phyloP scores from a whole-genome alignment of 2,113 vertebrate species.

The Scartelaos histophorus region DNA sequence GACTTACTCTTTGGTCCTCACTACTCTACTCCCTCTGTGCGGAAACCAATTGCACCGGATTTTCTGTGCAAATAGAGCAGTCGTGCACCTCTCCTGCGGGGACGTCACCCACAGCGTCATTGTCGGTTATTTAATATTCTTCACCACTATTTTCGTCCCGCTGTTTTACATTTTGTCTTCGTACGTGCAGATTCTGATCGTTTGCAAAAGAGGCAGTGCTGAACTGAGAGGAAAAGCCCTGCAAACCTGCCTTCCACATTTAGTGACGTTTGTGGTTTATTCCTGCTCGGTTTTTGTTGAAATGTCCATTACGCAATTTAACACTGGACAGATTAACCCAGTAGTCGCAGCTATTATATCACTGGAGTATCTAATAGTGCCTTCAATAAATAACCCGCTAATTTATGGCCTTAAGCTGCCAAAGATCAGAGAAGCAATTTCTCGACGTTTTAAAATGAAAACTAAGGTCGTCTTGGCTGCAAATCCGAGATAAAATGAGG shows the following conservation, averaged over 20 bases:
- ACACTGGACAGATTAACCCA: neutral
- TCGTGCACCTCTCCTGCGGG: neutral
- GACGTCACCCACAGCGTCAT: neutral
- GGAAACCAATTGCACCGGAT: neutral
- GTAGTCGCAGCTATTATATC: neutral
- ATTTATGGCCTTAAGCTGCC: neutral
- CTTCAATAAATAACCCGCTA: neutral
- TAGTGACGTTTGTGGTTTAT: neutral
- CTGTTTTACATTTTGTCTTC: neutral
- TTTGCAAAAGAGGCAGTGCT: neutral
- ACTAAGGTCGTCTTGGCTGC: neutral
- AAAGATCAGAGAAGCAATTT: neutral
- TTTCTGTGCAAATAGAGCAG: neutral
- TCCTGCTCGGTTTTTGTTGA: neutral
- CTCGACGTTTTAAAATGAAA: neutral
- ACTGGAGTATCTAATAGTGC: slow-evolving; percentile 2
- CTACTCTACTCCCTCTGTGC: neutral
- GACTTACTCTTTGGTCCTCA: neutral
- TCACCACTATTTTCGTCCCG: neutral
- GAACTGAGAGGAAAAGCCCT: neutral
- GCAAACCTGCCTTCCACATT: neutral
- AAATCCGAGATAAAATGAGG: too few species aligned
- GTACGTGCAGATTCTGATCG: neutral
- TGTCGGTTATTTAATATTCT: neutral
- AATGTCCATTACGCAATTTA: neutral